phyloP scores from a whole-genome alignment of 1,140 invertebrate species.

The Cotesia glomerata region DNA sequence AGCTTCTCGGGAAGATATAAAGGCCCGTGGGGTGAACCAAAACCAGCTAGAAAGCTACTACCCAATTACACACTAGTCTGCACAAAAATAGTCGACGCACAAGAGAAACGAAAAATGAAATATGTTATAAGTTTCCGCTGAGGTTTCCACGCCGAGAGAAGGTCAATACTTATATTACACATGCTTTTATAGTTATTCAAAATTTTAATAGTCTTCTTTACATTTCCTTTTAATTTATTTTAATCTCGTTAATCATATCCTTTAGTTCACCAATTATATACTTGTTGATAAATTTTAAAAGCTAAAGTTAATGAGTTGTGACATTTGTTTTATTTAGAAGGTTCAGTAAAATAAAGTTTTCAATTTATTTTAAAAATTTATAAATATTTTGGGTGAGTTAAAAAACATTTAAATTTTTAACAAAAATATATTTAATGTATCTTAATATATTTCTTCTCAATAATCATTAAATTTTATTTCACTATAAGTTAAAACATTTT shows the following conservation, averaged over 20 bases:
- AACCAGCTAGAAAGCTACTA: slow-evolving; percentile 55
- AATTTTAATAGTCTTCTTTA: neutral
- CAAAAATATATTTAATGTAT: too few relatives aligned
- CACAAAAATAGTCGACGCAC: slow-evolving; percentile 48
- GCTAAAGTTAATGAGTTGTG: too few relatives aligned
- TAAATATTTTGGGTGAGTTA: too few relatives aligned
- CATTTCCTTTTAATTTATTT: too few relatives aligned
- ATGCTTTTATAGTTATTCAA: neutral
- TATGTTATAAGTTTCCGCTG: slow-evolving; percentile 53
- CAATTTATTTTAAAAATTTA: too few relatives aligned
- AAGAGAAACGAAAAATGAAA: slow-evolving; percentile 56
- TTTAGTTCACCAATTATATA: neutral
- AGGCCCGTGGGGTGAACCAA: slow-evolving; percentile 49
- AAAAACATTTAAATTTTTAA: too few relatives aligned
- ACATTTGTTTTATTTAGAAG: too few relatives aligned
- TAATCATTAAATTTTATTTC: too few relatives aligned
- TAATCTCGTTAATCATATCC: too few relatives aligned
- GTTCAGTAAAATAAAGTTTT: too few relatives aligned
- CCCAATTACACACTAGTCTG: slow-evolving; percentile 25
- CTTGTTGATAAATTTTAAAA: neutral
- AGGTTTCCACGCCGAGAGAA: slow-evolving; percentile 26
- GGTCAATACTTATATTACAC: slow-evolving; percentile 1
- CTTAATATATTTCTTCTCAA: too few relatives aligned
- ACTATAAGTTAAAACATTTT: too few relatives aligned
- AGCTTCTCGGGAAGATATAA: slow-evolving; percentile 51